Conservation (phyloP, 2,888 invertebrate genomes). For the Ypsolopha scabrella region DNA sequence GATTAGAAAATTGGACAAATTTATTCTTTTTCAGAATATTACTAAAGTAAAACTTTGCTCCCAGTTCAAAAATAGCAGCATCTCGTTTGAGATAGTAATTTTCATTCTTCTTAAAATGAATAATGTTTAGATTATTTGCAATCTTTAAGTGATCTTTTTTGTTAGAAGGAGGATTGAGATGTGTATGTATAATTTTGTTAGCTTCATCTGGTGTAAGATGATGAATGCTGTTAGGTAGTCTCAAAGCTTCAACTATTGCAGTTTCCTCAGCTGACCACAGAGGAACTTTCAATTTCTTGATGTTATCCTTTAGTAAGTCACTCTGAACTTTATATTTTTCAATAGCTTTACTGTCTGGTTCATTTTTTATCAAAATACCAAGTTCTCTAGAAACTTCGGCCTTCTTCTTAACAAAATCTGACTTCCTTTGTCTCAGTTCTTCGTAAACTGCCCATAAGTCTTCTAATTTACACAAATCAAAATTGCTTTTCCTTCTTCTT, state of each 20-base stretch:
- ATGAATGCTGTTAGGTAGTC: constrained; percentile 79
- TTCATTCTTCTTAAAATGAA: constrained; percentile 71
- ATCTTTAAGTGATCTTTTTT: constrained; percentile 67
- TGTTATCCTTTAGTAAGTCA: constrained; percentile 69
- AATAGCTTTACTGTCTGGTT: constrained; percentile 42
- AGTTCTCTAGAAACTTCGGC: constrained; percentile 59
- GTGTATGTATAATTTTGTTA: constrained; percentile 32
- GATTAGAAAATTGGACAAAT: constrained; percentile 78
- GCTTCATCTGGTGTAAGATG: constrained; percentile 66
- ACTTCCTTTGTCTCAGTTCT: constrained; percentile 59
- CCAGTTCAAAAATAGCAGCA: constrained; percentile 79
- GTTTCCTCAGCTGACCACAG: constrained; percentile 81
- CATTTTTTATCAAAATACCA: constrained; percentile 40
- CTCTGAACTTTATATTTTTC: constrained; percentile 69
- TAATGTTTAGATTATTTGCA: constrained; percentile 57
- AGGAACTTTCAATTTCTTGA: constrained; percentile 72
- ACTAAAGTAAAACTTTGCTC: constrained; percentile 64
- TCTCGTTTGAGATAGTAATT: constrained; percentile 75
- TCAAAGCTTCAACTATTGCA: constrained; percentile 72
- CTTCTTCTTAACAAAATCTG: constrained; percentile 62
- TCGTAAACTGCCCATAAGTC: constrained; percentile 74
- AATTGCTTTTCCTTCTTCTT: constrained; percentile 55
- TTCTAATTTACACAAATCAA: constrained; percentile 68
- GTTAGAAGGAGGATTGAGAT: constrained; percentile 27
- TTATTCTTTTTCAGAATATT: constrained; percentile 45